Percentiles rank a stretch among this genome's conserved stretches.
Evolutionary conservation across 2,888 invertebrate species (phyloP).

Genomic region (Lasioglossum malachurum): DNA sequence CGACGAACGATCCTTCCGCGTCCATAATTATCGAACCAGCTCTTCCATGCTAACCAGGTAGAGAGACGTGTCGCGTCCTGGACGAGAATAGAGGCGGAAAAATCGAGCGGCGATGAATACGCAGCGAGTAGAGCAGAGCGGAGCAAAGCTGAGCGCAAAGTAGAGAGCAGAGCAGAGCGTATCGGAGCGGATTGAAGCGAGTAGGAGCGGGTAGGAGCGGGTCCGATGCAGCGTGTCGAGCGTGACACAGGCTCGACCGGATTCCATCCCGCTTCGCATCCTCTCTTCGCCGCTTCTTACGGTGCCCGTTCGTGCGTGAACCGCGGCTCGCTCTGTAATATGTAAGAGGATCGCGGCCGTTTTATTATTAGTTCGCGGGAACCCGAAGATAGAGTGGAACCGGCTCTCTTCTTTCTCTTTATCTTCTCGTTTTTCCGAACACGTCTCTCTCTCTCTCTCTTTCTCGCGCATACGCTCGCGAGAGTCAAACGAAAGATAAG

Average conservation of each 20-base stretch:
- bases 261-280: constrained; percentile 69
- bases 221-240: constrained; percentile 59
- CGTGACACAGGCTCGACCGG: constrained; percentile 73
- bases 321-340: constrained; percentile 63
- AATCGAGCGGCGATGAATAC: constrained; percentile 25
- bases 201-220: background rate
- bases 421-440: background rate
- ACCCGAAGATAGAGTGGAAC: constrained; percentile 28
- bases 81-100: constrained; percentile 25
- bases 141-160: background rate
- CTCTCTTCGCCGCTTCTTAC: constrained; percentile 62
- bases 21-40: constrained; percentile 12
- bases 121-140: background rate
- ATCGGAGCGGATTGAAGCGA: background rate
- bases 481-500: constrained; percentile 10
- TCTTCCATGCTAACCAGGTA: background rate
- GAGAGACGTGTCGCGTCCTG: background rate
- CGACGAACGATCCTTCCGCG: constrained; percentile 21
- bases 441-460: background rate
- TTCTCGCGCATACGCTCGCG: too few relatives aligned
- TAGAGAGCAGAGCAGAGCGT: background rate
- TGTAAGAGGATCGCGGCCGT: constrained; percentile 67
- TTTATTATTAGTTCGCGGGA: constrained; percentile 75
- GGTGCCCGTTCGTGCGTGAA: constrained; percentile 77
- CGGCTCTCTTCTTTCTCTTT: background rate